Evolutionary conservation across 2,888 invertebrate genomes (phyloP), one percentile per base, ranked within the genome.

Genomic region (Volucella inanis): DNA sequence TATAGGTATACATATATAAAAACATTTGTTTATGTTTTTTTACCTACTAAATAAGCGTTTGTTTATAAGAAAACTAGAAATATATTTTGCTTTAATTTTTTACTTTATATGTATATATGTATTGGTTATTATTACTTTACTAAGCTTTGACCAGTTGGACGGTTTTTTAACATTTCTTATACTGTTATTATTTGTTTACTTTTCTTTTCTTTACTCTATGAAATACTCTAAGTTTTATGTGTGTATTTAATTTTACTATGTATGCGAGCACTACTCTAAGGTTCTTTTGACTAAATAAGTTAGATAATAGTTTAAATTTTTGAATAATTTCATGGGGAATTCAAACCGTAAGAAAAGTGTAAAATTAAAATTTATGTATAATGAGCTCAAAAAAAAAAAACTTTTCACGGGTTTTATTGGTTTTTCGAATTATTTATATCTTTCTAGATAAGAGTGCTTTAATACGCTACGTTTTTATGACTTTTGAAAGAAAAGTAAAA

Each of bases 61-160:
- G 41, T 41, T 18, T 61, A 61, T 71, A 61, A 71, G 50, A 71
- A 71, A 71, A 71, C 22, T 71, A 43, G 61, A 71, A 71, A 71
- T 71, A 71, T 31, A 47, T 61, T 61, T 41, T 59, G 22, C 50
- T 71, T 52, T 18, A 39, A 41, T 67, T 67, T 43, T 45, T 54
- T 71, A 12, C 43, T 43, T 50, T 31, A 12, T 62, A 15, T 50
- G 41, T 55, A 11, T 22, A 22, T 49, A 39, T 61, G 41, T 39
- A 9, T 57, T 71, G 39, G 45, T 43, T 11, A 14, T 62, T 6
- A 45, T n/a, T 70, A 45, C 39, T 49, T 59, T 45, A 50, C 57
- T 75, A 75, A 57, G 65, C 65, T 75, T 75, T 75, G 65, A 75
- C 75, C 75, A 65, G 75, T 75, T 75, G 75, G 75, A 75, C 74